Conservation (phyloP, 2,797 vertebrate genomes). For the Smutsia gigantea region DNA sequence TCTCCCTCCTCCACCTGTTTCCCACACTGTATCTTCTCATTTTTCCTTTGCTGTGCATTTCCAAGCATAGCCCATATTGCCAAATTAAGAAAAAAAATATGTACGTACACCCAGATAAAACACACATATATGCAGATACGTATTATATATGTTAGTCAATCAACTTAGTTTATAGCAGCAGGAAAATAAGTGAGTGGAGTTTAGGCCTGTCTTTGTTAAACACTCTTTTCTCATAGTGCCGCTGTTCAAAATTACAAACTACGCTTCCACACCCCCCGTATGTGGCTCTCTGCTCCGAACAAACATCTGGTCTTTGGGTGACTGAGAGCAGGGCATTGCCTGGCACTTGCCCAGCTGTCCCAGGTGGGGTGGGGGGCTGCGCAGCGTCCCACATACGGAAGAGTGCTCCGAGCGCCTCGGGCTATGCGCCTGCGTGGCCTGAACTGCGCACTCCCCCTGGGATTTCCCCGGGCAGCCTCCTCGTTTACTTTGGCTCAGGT, state of each 20-base stretch:
- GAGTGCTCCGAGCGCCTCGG: too few relatives aligned
- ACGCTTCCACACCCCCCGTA: not conserved
- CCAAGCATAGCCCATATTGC: not conserved
- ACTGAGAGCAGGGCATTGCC: rapidly evolving
- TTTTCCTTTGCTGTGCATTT: not conserved
- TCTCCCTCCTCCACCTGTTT: not conserved
- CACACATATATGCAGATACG: rapidly evolving
- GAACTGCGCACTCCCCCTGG: slow-evolving; percentile 66
- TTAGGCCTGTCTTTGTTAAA: not conserved
- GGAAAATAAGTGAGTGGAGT: not conserved
- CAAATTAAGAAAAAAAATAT: not conserved
- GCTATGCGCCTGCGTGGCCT: slow-evolving; percentile 51
- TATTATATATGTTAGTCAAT: not conserved
- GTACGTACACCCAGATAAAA: rapidly evolving
- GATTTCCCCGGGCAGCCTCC: not conserved
- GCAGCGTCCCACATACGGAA: too few relatives aligned
- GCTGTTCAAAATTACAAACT: not conserved
- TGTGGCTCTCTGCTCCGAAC: not conserved
- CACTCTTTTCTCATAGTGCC: not conserved
- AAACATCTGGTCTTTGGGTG: rapidly evolving
- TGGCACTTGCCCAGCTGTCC: not conserved
- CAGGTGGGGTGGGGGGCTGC: slow-evolving; percentile 32
- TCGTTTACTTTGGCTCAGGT: slow-evolving; percentile 77
- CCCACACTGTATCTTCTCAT: rapidly evolving
- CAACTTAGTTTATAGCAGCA: not conserved